Conservation (phyloP, 2,888 invertebrate genomes). For the Blera fallax region DNA sequence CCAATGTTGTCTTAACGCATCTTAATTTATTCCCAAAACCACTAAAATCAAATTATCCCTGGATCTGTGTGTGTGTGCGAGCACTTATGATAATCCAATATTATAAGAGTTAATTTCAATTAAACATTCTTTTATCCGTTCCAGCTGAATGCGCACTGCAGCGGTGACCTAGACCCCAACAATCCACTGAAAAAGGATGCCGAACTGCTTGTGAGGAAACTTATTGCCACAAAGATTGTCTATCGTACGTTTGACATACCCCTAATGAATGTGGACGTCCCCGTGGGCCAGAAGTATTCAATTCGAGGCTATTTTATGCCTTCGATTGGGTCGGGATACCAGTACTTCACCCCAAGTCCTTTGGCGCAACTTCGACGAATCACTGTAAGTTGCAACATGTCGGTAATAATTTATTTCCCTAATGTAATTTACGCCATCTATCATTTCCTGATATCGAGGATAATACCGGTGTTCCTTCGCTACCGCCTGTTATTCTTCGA, state of each 20-base stretch:
- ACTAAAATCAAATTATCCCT: not conserved
- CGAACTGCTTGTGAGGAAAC: conserved; percentile 69
- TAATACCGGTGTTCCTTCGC: conserved; percentile 38
- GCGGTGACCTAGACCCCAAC: conserved; percentile 50
- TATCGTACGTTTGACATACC: conserved; percentile 75
- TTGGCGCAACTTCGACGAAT: conserved; percentile 75
- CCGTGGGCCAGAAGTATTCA: conserved; percentile 74
- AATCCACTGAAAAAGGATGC: conserved; percentile 68
- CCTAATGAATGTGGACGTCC: conserved; percentile 73
- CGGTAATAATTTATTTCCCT: conserved; percentile 28
- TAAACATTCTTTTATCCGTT: not conserved
- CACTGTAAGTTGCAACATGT: conserved; percentile 71
- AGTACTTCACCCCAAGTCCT: conserved; percentile 76
- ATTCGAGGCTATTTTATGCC: conserved; percentile 77
- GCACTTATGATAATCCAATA: not conserved
- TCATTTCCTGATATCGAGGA: conserved; percentile 60
- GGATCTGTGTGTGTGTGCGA: not conserved
- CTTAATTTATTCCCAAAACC: not conserved
- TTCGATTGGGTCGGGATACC: conserved; percentile 74
- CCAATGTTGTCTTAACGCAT: not conserved
- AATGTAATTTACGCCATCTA: conserved; percentile 35
- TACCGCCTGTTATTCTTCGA: conserved; percentile 73
- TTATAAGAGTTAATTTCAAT: conserved; percentile 35
- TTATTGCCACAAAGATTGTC: conserved; percentile 75
- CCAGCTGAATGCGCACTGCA: conserved; percentile 71